phyloP scores from a whole-genome alignment of 1,140 invertebrate genomes.

The Hylyphantes graminicola region DNA sequence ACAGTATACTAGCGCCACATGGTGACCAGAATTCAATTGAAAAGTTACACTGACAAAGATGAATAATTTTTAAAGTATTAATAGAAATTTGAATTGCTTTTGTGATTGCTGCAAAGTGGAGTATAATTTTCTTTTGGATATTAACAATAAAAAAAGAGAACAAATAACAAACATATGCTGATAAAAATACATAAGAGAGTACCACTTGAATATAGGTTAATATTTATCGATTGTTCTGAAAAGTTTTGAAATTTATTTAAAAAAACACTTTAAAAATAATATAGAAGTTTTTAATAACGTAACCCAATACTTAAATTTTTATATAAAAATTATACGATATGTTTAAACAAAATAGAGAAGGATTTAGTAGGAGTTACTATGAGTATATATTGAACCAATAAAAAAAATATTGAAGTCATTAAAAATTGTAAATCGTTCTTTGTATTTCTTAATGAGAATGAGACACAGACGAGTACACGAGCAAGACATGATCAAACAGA shows the following conservation, averaged over 20 bases:
- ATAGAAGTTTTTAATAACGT: conserved; percentile 1
- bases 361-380: too few species aligned
- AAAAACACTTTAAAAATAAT: neutral
- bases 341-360: too few species aligned
- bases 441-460: too few species aligned
- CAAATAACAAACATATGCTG: neutral
- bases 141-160: neutral
- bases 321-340: too few species aligned
- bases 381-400: too few species aligned
- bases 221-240: neutral
- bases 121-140: neutral
- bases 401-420: too few species aligned
- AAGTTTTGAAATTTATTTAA: neutral
- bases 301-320: too few species aligned
- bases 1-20: conserved; percentile 40
- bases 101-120: neutral
- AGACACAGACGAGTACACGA: too few species aligned
- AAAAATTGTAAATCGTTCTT: too few species aligned
- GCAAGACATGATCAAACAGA: too few species aligned
- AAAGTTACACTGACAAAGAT: neutral
- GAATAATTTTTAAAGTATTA: neutral
- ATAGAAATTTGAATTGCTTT: neutral
- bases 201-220: neutral
- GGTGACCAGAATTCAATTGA: conserved; percentile 3
- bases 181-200: neutral